Base-by-base conservation (phyloP, 2,113 vertebrate genomes). In the Oncorhynchus keta region DNA sequence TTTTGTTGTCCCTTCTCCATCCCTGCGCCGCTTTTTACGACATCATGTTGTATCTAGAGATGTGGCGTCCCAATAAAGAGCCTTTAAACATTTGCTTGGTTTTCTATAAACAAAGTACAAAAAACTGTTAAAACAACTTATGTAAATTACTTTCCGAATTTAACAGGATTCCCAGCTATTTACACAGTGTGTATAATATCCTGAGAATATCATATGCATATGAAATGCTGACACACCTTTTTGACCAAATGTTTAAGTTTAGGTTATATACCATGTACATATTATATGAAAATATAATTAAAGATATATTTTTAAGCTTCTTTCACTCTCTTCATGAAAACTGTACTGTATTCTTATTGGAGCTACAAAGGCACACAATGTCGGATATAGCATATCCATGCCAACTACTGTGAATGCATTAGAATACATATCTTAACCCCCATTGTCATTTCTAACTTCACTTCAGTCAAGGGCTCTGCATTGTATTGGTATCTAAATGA, bases 11-110 rank as follows among this genome's bases (percentile, higher is more conserved):
- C 87, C 75, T 92, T 91, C 91, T 89, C 87, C 73, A 78, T 89
- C 85, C 85, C 88, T 89, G 88, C 87, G 5, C 84, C 84, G 90
- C 85, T 83, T 94, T 94, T 94, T 94, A 94, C 89, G 83, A 89
- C 89, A 91, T 93, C 92, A 92, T 92, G 91, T 93, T 94, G 92
- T 90, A 91, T 93, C 92, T 92, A 92, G 93, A 93, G 90, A 93
- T 87, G 89, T 84, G 90, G 86, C 92, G 90, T 84, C 84, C 91
- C 90, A 92, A 90, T 93, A 93, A 93, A 93, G 89, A 90, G 84
- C 90, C 91, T 92, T 93, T 92, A 93, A 94, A 92, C 91, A 70
- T 93, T 92, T 85, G 84, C 86, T 85, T 82, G 85, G 85, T 87
- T 90, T 93, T 92, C 90, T 87, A 92, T 92, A 86, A 89, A 90